Percentiles rank a stretch among this genome's conserved stretches.
Conservation (phyloP, 2,888 invertebrate species). For the Harpalus rufipes region DNA sequence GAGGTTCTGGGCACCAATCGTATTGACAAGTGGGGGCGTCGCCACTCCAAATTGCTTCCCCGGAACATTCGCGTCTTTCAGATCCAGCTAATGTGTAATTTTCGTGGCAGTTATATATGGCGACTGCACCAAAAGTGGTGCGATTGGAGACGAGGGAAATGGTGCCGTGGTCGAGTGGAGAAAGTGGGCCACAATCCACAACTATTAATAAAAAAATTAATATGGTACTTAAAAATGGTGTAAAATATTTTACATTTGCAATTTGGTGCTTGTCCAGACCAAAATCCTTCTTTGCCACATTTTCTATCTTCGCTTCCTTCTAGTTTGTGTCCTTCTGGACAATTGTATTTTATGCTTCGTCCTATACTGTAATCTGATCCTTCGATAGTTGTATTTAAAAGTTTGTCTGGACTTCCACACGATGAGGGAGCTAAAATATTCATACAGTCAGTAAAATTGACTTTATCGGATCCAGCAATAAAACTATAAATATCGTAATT, state of each 20-base stretch:
- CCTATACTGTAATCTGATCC: constrained; percentile 86
- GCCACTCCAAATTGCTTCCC: constrained; percentile 88
- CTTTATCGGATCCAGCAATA: too few relatives aligned
- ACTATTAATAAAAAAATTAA: constrained; percentile 78
- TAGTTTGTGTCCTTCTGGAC: constrained; percentile 90
- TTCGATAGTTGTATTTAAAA: constrained; percentile 88
- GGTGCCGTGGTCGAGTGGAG: constrained; percentile 85
- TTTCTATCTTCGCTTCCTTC: constrained; percentile 84
- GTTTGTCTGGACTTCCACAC: constrained; percentile 93
- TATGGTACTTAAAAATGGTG: constrained; percentile 66
- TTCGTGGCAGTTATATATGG: constrained; percentile 87
- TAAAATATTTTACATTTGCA: constrained; percentile 87
- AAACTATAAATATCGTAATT: too few relatives aligned
- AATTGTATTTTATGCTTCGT: constrained; percentile 85
- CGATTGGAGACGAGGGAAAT: constrained; percentile 84
- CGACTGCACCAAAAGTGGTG: constrained; percentile 89
- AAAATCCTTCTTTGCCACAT: constrained; percentile 88
- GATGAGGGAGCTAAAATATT: constrained; percentile 84
- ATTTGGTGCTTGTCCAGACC: constrained; percentile 89
- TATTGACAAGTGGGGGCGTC: constrained; percentile 89
- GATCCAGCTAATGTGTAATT: constrained; percentile 92
- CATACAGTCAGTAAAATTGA: too few relatives aligned
- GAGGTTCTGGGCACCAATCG: constrained; percentile 93
- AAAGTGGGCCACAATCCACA: constrained; percentile 87
- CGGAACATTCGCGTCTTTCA: constrained; percentile 85